These are phyloP conservation scores for Melopsittacus undulatus DNA, from an alignment of 2,797 vertebrate species.

Conservation along the genomic window DNA sequence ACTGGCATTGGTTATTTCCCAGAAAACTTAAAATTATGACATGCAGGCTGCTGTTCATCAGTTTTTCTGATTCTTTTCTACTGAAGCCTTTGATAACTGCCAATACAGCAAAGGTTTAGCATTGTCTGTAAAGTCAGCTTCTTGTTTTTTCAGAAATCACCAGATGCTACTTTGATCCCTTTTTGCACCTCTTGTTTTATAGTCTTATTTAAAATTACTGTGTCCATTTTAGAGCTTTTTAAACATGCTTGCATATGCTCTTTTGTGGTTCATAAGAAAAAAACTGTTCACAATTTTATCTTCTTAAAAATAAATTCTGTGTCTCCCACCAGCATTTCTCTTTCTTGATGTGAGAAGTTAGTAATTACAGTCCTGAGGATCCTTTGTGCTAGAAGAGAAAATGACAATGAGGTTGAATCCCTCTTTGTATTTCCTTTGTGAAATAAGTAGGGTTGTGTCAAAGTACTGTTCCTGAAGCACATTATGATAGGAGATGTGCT, in stretches of 20 bases:
- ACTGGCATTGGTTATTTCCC: neutral
- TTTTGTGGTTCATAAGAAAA: conserved; percentile 41
- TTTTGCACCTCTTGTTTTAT: conserved; percentile 28
- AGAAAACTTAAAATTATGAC: neutral
- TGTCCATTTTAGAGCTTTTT: neutral
- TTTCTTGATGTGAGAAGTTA: conserved; percentile 25
- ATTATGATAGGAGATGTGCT: neutral
- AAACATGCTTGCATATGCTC: conserved; percentile 3
- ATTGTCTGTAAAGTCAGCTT: neutral
- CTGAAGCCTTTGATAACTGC: conserved; percentile 11
- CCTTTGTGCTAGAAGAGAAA: neutral
- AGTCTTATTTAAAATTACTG: conserved; percentile 14
- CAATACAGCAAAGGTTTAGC: conserved; percentile 21
- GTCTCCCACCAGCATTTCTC: neutral
- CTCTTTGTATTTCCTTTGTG: conserved; percentile 29
- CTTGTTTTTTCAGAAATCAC: conserved; percentile 1
- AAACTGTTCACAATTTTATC: conserved; percentile 25
- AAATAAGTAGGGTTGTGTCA: conserved; percentile 47
- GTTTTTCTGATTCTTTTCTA: conserved; percentile 9
- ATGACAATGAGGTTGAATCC: conserved; percentile 30
- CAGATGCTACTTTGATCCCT: conserved; percentile 56
- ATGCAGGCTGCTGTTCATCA: neutral
- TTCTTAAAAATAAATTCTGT: conserved; percentile 34
- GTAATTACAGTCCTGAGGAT: conserved; percentile 27
- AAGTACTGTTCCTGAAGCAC: neutral